Evolutionary conservation across 2,888 invertebrate genomes (phyloP), one percentile per base, ranked within the genome.

Genomic region (Callimorpha dominula): DNA sequence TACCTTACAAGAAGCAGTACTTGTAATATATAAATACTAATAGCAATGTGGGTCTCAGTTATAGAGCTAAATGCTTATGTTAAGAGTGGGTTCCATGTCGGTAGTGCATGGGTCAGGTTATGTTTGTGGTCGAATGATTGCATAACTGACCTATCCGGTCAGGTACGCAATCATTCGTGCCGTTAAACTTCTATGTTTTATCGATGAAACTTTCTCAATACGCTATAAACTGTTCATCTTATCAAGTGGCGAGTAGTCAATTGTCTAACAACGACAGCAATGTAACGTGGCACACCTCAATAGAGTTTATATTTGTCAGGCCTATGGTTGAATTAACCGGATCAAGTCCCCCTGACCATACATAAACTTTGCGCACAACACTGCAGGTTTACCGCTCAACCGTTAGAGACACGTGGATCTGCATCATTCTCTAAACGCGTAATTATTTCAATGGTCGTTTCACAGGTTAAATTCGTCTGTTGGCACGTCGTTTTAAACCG

Each of bases 311-410:
- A 86, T 89, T 89, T 89, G 86, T 84, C 77, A 81, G 79, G 85
- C 85, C 87, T 87, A 86, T 87, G 85, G 88, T 87, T 85, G 91
- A 91, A 91, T 92, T 91, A 93, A 92, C 91, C 90, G 87, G 86
- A 86, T 88, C 86, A 81, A 84, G 83, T 80, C 85, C 82, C 83
- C 78, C 84, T 40, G 17, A 43, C 62, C 62, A 85, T 87, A 87
- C 85, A 89, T 87, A 88, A 89, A 87, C 86, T 86, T 80, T 43
- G 49, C 7, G 7, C 49, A 85, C 81, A 79, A 81, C 80, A 79
- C 77, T 86, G n/a, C 20, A 68, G 57, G 46, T 66, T 60, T 67
- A 67, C 17, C 43, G n/a, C 54, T 63, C 54, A 17, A 54, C 64
- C 31, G 2, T 31, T 31, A 31, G 31, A 31, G 31, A 31, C 31